Percentiles rank a stretch among this genome's conserved stretches.
These are phyloP conservation scores for Prinia subflava DNA, from an alignment of 2,113 vertebrate genomes.

Conservation along the genomic window DNA sequence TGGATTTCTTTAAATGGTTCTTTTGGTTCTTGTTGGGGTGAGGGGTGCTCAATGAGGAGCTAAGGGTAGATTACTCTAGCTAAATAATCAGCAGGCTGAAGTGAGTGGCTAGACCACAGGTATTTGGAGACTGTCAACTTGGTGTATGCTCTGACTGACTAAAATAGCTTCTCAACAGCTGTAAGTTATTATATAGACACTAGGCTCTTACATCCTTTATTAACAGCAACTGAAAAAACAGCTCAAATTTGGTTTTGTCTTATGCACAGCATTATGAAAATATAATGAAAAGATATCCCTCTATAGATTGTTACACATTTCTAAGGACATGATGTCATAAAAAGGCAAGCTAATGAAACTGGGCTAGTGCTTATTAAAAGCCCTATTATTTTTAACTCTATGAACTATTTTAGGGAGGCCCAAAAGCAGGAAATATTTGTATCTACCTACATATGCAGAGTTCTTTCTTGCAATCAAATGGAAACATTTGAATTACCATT, in stretches of 20 bases:
- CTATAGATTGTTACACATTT: background rate
- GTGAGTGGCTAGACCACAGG: slow-evolving; percentile 8
- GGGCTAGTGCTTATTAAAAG: background rate
- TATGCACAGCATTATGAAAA: slow-evolving; percentile 26
- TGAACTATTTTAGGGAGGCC: background rate
- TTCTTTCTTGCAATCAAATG: background rate
- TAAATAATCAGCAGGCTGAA: slow-evolving; percentile 35
- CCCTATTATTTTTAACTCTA: background rate
- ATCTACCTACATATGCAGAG: background rate
- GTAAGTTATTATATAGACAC: slow-evolving; percentile 40
- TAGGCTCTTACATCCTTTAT: slow-evolving; percentile 9
- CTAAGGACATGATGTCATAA: background rate
- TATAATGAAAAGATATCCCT: background rate
- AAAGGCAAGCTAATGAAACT: background rate
- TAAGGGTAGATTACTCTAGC: slow-evolving; percentile 20
- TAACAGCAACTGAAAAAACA: slow-evolving; percentile 17
- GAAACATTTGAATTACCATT: background rate
- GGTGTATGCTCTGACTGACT: background rate
- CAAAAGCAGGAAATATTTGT: background rate
- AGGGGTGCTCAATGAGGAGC: background rate
- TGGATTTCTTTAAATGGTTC: background rate
- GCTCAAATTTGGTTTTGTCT: slow-evolving; percentile 35
- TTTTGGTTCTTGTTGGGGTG: background rate
- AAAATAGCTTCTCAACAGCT: slow-evolving; percentile 35
- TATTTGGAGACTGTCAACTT: slow-evolving; percentile 32